A percentile compares a stretch with the other conserved stretches of the same genome.
Conservation (phyloP, 1,140 invertebrate species). For the Macrocentrus cingulum region DNA sequence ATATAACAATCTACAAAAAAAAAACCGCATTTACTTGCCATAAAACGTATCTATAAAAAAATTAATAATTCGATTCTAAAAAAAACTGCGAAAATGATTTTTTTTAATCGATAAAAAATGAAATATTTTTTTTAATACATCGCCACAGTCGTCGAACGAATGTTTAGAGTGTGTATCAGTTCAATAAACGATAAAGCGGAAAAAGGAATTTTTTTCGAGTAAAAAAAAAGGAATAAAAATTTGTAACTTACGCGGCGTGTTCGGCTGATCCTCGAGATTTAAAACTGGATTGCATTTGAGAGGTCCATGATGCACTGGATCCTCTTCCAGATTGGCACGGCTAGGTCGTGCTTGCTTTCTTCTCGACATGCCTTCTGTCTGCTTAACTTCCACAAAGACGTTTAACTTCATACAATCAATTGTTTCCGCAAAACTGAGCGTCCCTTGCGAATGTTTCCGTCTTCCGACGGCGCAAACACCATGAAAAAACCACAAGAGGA, state of each 20-base stretch:
- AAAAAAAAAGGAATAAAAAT: background rate
- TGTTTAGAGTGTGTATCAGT: too few relatives aligned
- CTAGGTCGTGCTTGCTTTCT: conserved; percentile 59
- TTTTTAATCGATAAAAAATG: too few relatives aligned
- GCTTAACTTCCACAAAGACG: conserved; percentile 9
- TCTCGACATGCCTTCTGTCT: conserved; percentile 54
- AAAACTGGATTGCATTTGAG: conserved; percentile 46
- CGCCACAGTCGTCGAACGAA: too few relatives aligned
- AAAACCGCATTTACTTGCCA: too few relatives aligned
- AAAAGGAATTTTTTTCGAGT: too few relatives aligned
- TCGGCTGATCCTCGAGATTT: conserved; percentile 36
- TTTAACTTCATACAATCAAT: background rate
- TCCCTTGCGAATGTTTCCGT: background rate
- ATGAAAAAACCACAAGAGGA: background rate
- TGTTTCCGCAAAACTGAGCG: background rate
- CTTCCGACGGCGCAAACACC: conserved; percentile 9
- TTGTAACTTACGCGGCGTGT: conserved; percentile 47
- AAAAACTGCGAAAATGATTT: too few relatives aligned
- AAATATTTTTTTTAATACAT: too few relatives aligned
- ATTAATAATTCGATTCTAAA: too few relatives aligned
- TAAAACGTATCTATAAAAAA: too few relatives aligned
- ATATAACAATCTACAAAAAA: too few relatives aligned
- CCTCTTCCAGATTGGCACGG: conserved; percentile 58
- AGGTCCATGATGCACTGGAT: conserved; percentile 52
- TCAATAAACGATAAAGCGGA: too few relatives aligned